phyloP scores from a whole-genome alignment of 2,113 vertebrate species.

The Pyrgilauda ruficollis region DNA sequence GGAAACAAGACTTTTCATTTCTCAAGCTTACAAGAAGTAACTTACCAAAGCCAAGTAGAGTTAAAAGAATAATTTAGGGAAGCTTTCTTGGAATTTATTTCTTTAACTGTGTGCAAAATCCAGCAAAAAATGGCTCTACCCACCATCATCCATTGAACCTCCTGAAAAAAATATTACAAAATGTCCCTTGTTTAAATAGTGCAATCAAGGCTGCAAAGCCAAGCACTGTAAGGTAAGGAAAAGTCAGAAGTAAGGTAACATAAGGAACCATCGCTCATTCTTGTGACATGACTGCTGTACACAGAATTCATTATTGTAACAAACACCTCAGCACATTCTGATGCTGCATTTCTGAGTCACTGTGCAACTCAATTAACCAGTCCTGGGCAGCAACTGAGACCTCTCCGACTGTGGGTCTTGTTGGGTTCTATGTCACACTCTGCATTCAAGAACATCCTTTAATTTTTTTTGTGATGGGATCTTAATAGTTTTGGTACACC shows the following conservation, averaged over 20 bases:
- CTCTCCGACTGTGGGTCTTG: not conserved
- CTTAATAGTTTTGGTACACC: not conserved
- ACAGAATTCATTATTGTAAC: not conserved
- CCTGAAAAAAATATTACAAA: not conserved
- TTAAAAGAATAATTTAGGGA: not conserved
- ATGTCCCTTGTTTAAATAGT: not conserved
- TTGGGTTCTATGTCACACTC: not conserved
- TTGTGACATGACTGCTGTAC: not conserved
- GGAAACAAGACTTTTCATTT: conserved; percentile 16
- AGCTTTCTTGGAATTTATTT: not conserved
- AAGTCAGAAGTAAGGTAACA: not conserved
- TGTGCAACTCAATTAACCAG: not conserved
- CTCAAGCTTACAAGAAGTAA: conserved; percentile 9
- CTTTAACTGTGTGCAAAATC: not conserved
- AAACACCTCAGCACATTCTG: not conserved
- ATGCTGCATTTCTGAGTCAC: not conserved
- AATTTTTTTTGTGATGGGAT: accelerated
- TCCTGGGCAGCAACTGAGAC: not conserved
- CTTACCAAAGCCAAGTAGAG: conserved; percentile 22
- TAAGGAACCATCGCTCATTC: not conserved
- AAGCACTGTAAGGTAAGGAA: not conserved
- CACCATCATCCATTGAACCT: not conserved
- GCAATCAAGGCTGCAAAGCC: not conserved
- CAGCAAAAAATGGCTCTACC: not conserved
- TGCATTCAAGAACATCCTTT: not conserved